Base-by-base conservation (phyloP, 2,888 invertebrate species). In the Labia minor region DNA sequence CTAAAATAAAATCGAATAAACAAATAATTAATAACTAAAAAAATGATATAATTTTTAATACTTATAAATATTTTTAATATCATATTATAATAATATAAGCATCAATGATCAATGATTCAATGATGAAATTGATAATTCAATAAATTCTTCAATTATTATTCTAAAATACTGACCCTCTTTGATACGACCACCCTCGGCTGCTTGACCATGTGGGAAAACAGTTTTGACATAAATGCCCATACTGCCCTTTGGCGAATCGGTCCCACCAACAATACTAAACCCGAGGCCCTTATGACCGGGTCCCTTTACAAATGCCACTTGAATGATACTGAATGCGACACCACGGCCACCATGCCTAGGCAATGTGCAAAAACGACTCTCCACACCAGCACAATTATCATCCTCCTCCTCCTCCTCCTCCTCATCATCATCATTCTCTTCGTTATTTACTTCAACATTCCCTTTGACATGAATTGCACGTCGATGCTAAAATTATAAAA, bases 151-250 rank as follows among this genome's bases (percentile, higher is more conserved):
- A n/a, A n/a, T n/a, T n/a, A n/a, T n/a, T n/a, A n/a, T n/a, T n/a
- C n/a, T n/a, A n/a, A n/a, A n/a, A n/a, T 3, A 26, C 67, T 71
- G 78, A 91, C 93, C 93, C 87, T 92, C 91, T 80, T 85, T 85
- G 21, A 93, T 81, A 70, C 85, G 81, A 20, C 87, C 88, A 72
- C 86, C 85, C 73, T 92, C 91, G 26, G 90, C 89, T 11, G 92
- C 91, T 76, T 92, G 89, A 3, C 94, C 93, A 72, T 88, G 86
- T 68, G 88, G 87, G 75, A 92, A 90, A 70, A 94, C 87, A 20
- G 91, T 90, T 77, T 92, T 90, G 19, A 94, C 90, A 76, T 89
- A 92, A 72, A 94, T 91, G 62, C 92, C 92, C 85, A 92, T 90
- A 72, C 86, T 87, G 0, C 92, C 92, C 71, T 87, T 86, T 1